These are phyloP conservation scores for Tetrao urogallus DNA, from an alignment of 2,113 vertebrate genomes.

Conservation along the genomic window DNA sequence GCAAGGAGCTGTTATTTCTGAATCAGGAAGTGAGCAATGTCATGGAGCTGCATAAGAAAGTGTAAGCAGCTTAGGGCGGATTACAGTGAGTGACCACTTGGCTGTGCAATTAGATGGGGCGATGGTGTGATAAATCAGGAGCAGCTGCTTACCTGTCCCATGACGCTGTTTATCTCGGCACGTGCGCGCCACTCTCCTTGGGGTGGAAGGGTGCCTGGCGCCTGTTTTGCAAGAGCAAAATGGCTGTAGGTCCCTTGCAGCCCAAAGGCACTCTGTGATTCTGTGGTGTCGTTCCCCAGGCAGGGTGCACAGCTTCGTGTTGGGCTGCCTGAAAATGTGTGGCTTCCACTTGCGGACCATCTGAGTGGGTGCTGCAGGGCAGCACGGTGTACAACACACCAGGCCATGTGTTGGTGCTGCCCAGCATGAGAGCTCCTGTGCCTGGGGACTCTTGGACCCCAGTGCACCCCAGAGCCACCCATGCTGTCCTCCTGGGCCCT, in stretches of 20 bases:
- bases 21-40: slow-evolving; percentile 10
- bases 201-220: neutral
- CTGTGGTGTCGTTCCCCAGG: too few species aligned
- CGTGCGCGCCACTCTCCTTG: neutral
- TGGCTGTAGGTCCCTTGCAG: neutral
- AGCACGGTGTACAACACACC: too few species aligned
- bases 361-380: too few species aligned
- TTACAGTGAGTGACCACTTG: slow-evolving; percentile 47
- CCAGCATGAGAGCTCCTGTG: rapidly evolving
- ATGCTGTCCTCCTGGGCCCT: neutral
- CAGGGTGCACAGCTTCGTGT: neutral
- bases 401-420: neutral
- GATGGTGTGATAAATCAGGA: slow-evolving; percentile 35
- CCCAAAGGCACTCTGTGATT: too few species aligned
- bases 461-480: neutral
- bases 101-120: slow-evolving; percentile 50
- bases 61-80: slow-evolving; percentile 8
- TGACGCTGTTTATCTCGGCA: neutral
- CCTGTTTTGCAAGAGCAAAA: neutral
- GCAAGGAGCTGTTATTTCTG: neutral
- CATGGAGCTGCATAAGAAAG: neutral
- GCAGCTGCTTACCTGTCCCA: slow-evolving; percentile 60
- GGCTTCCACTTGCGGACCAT: neutral
- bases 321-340: neutral
- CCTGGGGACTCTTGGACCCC: neutral